Conservation (phyloP, 1,140 invertebrate genomes). For the Hermatobates lingyangjiaoensis region DNA sequence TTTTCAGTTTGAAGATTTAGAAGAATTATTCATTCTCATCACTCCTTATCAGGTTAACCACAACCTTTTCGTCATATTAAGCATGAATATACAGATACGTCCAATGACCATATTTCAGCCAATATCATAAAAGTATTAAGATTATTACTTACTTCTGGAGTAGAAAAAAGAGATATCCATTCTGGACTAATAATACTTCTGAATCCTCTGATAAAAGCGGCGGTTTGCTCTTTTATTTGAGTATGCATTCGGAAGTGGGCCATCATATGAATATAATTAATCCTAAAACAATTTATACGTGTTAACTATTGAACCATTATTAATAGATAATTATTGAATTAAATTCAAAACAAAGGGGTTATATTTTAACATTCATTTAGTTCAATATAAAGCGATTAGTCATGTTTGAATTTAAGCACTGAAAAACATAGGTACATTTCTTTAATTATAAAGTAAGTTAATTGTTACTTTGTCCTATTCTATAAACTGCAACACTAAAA, state of each 20-base stretch:
- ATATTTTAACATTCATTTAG: not conserved
- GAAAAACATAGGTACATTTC: not conserved
- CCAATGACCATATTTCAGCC: too few relatives aligned
- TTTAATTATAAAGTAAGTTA: not conserved
- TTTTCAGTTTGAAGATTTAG: too few relatives aligned
- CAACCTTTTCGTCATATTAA: too few relatives aligned
- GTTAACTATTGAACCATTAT: too few relatives aligned
- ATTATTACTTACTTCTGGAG: slow-evolving; percentile 57
- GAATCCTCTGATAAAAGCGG: slow-evolving; percentile 91
- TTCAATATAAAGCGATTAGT: not conserved
- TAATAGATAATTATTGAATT: too few relatives aligned
- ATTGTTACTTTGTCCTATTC: too few relatives aligned
- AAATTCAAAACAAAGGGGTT: not conserved
- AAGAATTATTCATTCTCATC: too few relatives aligned
- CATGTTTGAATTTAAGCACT: not conserved
- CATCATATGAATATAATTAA: slow-evolving; percentile 95
- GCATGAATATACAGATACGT: too few relatives aligned
- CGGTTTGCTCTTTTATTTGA: slow-evolving; percentile 90
- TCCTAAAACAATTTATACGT: slow-evolving; percentile 50
- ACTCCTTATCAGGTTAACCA: too few relatives aligned
- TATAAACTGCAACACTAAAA: too few relatives aligned
- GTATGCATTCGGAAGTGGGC: slow-evolving; percentile 95
- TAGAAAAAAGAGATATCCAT: slow-evolving; percentile 90
- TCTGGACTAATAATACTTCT: slow-evolving; percentile 85
- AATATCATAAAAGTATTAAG: too few relatives aligned